Conservation (phyloP, 2,797 vertebrate species). For the Cynodonichthys magdalenae region DNA sequence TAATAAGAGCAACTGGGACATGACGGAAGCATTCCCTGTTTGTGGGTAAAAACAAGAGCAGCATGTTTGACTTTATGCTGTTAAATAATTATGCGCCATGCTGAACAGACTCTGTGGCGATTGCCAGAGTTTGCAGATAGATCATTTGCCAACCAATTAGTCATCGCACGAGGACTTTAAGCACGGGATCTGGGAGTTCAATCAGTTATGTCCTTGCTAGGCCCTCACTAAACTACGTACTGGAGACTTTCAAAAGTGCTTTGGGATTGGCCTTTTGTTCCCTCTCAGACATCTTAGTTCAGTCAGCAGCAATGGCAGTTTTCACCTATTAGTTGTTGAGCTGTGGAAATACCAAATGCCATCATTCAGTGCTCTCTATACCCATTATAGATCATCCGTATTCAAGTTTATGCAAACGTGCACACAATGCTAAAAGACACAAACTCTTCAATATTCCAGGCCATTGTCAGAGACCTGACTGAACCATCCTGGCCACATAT, state of each 20-base stretch:
- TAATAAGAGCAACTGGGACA: constrained; percentile 28
- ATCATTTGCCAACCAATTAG: constrained; percentile 54
- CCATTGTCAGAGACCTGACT: constrained; percentile 43
- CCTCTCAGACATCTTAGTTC: constrained; percentile 27
- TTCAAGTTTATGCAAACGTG: constrained; percentile 38
- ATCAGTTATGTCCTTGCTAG: constrained; percentile 42
- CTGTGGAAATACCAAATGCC: constrained; percentile 40
- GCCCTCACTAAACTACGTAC: constrained; percentile 26
- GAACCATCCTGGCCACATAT: constrained; percentile 54
- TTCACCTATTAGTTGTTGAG: constrained; percentile 39
- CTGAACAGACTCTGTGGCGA: constrained; percentile 47
- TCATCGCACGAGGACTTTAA: constrained; percentile 48
- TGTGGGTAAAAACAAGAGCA: constrained; percentile 27
- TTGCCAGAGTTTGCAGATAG: constrained; percentile 51
- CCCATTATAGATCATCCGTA: constrained; percentile 56
- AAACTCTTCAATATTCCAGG: constrained; percentile 49
- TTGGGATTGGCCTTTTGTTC: constrained; percentile 44
- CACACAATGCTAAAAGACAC: constrained; percentile 36
- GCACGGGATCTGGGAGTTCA: constrained; percentile 38
- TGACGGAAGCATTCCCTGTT: constrained; percentile 50
- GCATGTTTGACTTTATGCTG: constrained; percentile 53
- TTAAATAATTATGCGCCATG: constrained; percentile 55
- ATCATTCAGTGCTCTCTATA: constrained; percentile 41
- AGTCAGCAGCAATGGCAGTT: constrained; percentile 30
- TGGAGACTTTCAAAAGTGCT: constrained; percentile 39